A percentile compares a stretch with the other conserved stretches of the same genome.
Evolutionary conservation across 2,888 invertebrate genomes (phyloP).

Genomic region (Platycheirus albimanus): DNA sequence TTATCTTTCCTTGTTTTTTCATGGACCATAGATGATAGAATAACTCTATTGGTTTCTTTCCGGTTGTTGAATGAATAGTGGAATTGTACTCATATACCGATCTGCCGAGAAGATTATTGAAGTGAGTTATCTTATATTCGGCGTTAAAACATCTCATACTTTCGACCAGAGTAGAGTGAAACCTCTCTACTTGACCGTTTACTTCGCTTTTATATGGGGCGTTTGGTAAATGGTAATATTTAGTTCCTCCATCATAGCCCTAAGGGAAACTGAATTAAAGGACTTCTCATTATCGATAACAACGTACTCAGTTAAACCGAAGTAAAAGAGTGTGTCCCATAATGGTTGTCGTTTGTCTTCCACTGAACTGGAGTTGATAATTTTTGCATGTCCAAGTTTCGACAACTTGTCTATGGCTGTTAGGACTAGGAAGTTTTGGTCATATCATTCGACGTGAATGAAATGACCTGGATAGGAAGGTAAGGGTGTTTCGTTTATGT

Average conservation of each 20-base stretch:
- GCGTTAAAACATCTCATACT: too few species aligned
- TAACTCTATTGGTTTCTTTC: too few species aligned
- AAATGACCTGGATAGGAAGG: conserved; percentile 47
- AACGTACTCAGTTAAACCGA: too few species aligned
- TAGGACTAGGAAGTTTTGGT: conserved; percentile 40
- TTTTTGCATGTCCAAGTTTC: conserved; percentile 40
- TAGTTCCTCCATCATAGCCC: conserved; percentile 47
- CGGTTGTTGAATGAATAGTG: too few species aligned
- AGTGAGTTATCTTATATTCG: too few species aligned
- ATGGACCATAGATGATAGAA: neutral
- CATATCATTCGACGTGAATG: conserved; percentile 62
- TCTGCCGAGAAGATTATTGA: too few species aligned
- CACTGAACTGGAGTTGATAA: conserved; percentile 37
- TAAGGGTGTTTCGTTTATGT: conserved; percentile 34
- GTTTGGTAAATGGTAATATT: too few species aligned
- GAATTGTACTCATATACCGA: too few species aligned
- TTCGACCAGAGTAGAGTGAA: too few species aligned
- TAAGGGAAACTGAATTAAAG: conserved; percentile 27
- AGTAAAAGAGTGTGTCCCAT: too few species aligned
- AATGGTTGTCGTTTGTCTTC: conserved; percentile 39
- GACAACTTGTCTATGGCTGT: conserved; percentile 55
- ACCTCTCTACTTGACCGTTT: too few species aligned
- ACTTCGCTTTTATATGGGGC: neutral
- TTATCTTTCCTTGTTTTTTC: conserved; percentile 4
- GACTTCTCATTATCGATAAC: neutral